Evolutionary conservation across 2,113 vertebrate genomes (phyloP).

Genomic region (Hemibagrus wyckioides): DNA sequence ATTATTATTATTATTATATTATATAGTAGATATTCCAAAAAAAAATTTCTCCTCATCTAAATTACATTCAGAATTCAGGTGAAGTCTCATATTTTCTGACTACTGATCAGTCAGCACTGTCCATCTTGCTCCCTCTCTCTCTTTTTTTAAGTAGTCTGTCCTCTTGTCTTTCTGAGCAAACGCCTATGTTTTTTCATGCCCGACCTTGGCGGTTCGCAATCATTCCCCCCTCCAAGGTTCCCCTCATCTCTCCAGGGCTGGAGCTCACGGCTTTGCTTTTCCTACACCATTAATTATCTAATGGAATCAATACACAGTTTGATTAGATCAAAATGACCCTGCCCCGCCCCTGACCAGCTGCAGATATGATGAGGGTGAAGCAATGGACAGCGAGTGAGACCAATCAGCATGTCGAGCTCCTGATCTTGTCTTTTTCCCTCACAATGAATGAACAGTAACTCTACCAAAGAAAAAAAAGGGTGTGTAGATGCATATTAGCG

Average conservation of each 20-base stretch:
- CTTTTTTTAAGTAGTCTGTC: conserved; percentile 31
- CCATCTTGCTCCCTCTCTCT: conserved; percentile 40
- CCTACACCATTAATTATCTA: conserved; percentile 79
- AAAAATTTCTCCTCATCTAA: conserved; percentile 60
- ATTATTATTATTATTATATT: no score
- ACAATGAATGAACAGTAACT: neutral
- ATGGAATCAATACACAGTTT: conserved; percentile 78
- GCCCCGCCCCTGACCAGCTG: conserved; percentile 65
- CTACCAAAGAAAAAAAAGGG: conserved; percentile 51
- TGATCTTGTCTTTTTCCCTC: conserved; percentile 10
- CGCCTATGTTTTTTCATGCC: conserved; percentile 36
- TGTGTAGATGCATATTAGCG: neutral
- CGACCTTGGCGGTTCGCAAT: conserved; percentile 73
- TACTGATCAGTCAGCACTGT: conserved; percentile 71
- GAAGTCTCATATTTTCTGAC: conserved; percentile 73
- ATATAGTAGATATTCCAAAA: no score
- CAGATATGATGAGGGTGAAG: conserved; percentile 61
- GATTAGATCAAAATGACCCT: conserved; percentile 76
- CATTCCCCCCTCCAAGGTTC: conserved; percentile 75
- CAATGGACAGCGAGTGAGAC: conserved; percentile 19
- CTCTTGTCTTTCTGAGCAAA: conserved; percentile 30
- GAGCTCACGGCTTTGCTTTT: conserved; percentile 53
- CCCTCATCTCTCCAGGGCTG: conserved; percentile 72
- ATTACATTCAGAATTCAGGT: conserved; percentile 77
- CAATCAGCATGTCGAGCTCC: conserved; percentile 25